These are phyloP conservation scores for Hydrochoerus hydrochaeris DNA, from an alignment of 2,113 vertebrate species.

Conservation along the genomic window DNA sequence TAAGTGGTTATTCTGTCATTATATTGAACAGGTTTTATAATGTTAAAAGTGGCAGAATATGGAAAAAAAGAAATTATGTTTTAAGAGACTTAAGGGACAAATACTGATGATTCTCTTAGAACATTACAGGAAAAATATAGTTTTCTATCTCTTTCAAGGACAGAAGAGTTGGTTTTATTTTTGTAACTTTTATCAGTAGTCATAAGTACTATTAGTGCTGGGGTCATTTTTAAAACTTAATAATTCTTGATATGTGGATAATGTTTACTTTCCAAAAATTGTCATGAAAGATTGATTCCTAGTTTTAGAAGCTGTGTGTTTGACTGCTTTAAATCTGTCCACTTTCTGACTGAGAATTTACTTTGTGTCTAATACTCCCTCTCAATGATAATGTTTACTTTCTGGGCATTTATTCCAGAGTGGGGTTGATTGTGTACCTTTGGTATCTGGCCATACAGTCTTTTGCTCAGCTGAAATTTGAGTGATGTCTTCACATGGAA, in stretches of 20 bases:
- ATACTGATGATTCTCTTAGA: conserved; percentile 54
- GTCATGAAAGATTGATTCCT: not conserved
- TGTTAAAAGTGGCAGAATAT: conserved; percentile 55
- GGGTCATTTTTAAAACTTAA: conserved; percentile 64
- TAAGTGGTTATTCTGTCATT: conserved; percentile 44
- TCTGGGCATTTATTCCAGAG: conserved; percentile 48
- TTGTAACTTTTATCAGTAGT: conserved; percentile 69
- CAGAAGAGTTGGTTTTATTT: conserved; percentile 73
- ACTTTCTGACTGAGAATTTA: conserved; percentile 29
- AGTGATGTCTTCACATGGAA: conserved; percentile 60
- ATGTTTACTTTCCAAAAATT: conserved; percentile 60
- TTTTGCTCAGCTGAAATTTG: conserved; percentile 50
- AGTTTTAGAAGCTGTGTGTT: conserved; percentile 28
- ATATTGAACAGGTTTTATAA: conserved; percentile 40
- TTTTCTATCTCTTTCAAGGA: conserved; percentile 70
- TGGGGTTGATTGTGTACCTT: not conserved
- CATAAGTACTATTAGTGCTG: conserved; percentile 42
- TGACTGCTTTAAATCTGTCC: conserved; percentile 8
- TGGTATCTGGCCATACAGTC: conserved; percentile 15
- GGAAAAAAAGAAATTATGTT: conserved; percentile 56
- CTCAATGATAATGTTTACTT: not conserved
- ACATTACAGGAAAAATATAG: conserved; percentile 64
- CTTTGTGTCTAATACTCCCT: conserved; percentile 20
- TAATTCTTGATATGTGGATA: conserved; percentile 54
- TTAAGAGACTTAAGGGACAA: conserved; percentile 43